These are phyloP conservation scores for Hedychridium roseum DNA, from an alignment of 2,888 invertebrate species.

Conservation along the genomic window DNA sequence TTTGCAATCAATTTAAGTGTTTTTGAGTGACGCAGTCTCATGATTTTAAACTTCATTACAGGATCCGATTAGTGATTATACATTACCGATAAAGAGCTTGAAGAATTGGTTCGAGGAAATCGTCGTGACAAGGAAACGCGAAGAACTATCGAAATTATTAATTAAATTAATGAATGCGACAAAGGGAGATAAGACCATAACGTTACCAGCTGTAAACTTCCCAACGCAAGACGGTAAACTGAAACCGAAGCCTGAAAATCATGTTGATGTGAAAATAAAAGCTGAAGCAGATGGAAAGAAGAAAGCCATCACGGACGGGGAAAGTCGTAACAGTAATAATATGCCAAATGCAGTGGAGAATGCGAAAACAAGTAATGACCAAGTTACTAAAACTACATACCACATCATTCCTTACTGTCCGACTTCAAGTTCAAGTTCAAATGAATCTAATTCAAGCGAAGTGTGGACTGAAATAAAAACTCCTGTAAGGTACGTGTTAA, in stretches of 20 bases:
- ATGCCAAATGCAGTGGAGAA: constrained; percentile 26
- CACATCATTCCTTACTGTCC: constrained; percentile 43
- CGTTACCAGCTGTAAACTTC: constrained; percentile 77
- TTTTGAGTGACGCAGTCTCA: not conserved
- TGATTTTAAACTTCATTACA: constrained; percentile 61
- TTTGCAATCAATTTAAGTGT: not conserved
- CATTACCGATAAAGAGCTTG: constrained; percentile 82
- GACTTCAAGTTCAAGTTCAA: constrained; percentile 21
- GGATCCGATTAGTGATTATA: constrained; percentile 84
- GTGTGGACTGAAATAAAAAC: constrained; percentile 39
- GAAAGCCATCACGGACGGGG: constrained; percentile 24
- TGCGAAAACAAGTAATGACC: constrained; percentile 23
- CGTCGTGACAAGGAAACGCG: constrained; percentile 83
- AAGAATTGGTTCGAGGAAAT: constrained; percentile 89
- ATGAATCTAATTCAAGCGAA: constrained; percentile 40
- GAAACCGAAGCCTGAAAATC: constrained; percentile 46
- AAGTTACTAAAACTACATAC: constrained; percentile 34
- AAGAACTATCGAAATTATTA: constrained; percentile 83
- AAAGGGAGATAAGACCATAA: constrained; percentile 71
- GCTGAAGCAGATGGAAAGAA: constrained; percentile 33
- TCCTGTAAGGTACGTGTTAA: constrained; percentile 33
- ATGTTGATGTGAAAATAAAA: constrained; percentile 42
- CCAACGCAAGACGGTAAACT: constrained; percentile 77
- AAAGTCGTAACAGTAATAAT: constrained; percentile 24
- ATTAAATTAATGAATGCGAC: constrained; percentile 77